A percentile compares a stretch with the other conserved stretches of the same genome.
phyloP scores from a whole-genome alignment of 1,140 invertebrate genomes.

The Heliothis virescens region DNA sequence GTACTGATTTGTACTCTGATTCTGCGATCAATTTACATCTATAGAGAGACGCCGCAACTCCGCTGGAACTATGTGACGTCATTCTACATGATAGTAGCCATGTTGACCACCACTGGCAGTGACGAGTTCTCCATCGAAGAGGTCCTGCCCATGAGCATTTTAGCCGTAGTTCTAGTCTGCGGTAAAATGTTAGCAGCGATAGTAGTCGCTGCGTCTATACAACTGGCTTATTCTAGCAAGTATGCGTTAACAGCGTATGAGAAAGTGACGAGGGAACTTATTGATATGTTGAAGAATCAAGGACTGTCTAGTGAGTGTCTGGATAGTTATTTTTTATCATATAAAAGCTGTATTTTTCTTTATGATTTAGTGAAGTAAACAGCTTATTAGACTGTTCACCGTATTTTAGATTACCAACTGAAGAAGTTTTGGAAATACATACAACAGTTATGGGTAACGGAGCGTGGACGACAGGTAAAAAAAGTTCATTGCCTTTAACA shows the following conservation, averaged over 20 bases:
- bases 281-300: conserved; percentile 79
- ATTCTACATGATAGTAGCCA: conserved; percentile 71
- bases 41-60: conserved; percentile 66
- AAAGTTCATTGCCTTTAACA: background rate
- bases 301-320: conserved; percentile 73
- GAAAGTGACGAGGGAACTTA: conserved; percentile 69
- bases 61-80: conserved; percentile 77
- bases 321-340: too few species aligned
- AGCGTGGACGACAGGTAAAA: conserved; percentile 75
- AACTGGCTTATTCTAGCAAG: conserved; percentile 74
- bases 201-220: conserved; percentile 74
- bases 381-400: background rate
- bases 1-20: too few species aligned
- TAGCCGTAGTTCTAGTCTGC: conserved; percentile 67
- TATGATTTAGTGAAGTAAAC: background rate
- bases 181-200: conserved; percentile 76
- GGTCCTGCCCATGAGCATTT: conserved; percentile 68
- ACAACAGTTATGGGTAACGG: conserved; percentile 76
- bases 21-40: background rate
- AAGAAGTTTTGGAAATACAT: conserved; percentile 82
- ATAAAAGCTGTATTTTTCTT: too few species aligned
- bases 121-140: conserved; percentile 74
- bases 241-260: conserved; percentile 78
- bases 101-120: conserved; percentile 72
- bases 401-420: conserved; percentile 75